Conservation (phyloP, 2,797 vertebrate genomes). For the Hemitrygon akajei region DNA sequence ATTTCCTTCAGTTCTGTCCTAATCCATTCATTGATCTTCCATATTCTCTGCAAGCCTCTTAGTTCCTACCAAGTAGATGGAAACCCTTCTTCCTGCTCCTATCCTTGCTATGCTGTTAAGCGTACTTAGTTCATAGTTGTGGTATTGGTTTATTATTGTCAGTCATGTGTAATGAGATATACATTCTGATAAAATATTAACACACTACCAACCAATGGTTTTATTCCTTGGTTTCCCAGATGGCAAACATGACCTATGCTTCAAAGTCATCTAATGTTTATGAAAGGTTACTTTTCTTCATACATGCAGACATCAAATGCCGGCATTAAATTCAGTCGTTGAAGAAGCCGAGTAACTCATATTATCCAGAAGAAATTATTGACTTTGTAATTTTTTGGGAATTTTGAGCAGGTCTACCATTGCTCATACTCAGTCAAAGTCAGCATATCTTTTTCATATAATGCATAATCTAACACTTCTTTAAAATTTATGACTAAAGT, state of each 20-base stretch:
- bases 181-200: not conserved
- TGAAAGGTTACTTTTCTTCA: too few species aligned
- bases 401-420: not conserved
- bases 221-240: not conserved
- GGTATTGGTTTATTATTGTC: too few species aligned
- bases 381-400: not conserved
- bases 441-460: not conserved
- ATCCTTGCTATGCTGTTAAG: not conserved
- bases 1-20: not conserved
- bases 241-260: not conserved
- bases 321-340: not conserved
- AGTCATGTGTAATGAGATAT: too few species aligned
- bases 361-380: not conserved
- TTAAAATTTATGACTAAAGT: not conserved
- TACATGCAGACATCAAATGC: not conserved
- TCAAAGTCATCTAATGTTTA: not conserved
- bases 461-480: not conserved
- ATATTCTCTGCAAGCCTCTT: not conserved
- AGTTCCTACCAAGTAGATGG: not conserved
- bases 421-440: not conserved
- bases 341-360: not conserved
- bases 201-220: not conserved
- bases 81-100: not conserved
- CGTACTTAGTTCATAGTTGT: too few species aligned
- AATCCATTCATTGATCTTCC: not conserved